A percentile compares a stretch with the other conserved stretches of the same genome.
phyloP scores from a whole-genome alignment of 2,797 vertebrate species.

The Platalea minor region DNA sequence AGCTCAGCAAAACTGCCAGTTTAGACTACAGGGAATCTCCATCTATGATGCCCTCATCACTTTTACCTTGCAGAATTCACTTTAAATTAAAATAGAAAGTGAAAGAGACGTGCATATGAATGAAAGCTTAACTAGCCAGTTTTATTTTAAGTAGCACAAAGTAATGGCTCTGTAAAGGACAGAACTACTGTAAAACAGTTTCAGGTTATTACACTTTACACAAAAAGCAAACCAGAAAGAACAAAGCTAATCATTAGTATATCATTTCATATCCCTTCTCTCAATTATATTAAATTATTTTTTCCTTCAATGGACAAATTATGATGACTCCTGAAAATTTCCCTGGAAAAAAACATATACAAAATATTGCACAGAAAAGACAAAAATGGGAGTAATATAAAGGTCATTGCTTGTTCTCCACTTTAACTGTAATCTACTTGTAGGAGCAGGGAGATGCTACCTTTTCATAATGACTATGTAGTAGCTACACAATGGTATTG shows the following conservation, averaged over 20 bases:
- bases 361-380: not conserved
- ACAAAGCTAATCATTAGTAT: slow-evolving; percentile 53
- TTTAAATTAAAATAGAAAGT: slow-evolving; percentile 67
- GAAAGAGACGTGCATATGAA: not conserved
- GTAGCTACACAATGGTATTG: rapidly evolving
- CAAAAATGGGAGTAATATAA: not conserved
- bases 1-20: slow-evolving; percentile 70
- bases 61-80: slow-evolving; percentile 62
- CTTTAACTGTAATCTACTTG: not conserved
- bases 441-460: not conserved
- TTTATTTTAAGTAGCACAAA: slow-evolving; percentile 63
- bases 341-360: not conserved
- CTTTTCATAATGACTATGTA: not conserved
- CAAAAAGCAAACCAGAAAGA: slow-evolving; percentile 64
- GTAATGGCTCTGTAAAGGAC: slow-evolving; percentile 52
- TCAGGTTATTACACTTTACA: slow-evolving; percentile 66
- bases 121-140: slow-evolving; percentile 54
- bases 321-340: not conserved
- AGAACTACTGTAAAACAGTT: slow-evolving; percentile 54
- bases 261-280: not conserved
- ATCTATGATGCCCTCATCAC: slow-evolving; percentile 51
- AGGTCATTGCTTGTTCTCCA: not conserved
- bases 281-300: not conserved
- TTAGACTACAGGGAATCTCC: slow-evolving; percentile 74
- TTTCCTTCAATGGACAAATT: not conserved